phyloP scores from a whole-genome alignment of 1,140 invertebrate species.

The Hermatobates lingyangjiaoensis region DNA sequence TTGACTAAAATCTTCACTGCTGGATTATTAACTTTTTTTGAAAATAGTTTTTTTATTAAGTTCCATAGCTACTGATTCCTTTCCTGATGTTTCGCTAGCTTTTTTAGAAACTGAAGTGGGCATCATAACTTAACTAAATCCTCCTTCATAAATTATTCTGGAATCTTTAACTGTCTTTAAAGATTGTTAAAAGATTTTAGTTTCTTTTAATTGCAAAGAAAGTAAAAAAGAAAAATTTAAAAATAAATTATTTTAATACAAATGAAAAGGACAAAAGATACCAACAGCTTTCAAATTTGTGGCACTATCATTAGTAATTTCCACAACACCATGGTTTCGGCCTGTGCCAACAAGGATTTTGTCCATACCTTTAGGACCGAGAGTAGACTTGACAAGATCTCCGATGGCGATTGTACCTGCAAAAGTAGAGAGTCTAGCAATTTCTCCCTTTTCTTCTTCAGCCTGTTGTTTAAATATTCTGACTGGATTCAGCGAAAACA shows the following conservation, averaged over 20 bases:
- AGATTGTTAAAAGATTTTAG: too few species aligned
- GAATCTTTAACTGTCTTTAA: not conserved
- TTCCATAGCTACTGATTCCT: not conserved
- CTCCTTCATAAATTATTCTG: not conserved
- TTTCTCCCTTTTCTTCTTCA: slow-evolving; percentile 93
- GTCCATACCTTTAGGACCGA: slow-evolving; percentile 43
- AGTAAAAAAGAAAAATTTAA: too few species aligned
- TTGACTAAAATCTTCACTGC: slow-evolving; percentile 50
- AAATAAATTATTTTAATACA: too few species aligned
- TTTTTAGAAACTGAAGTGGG: not conserved
- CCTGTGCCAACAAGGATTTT: not conserved
- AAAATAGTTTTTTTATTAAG: too few species aligned
- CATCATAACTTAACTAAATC: not conserved
- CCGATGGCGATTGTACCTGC: slow-evolving; percentile 62
- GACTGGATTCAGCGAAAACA: not conserved
- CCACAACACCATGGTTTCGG: not conserved
- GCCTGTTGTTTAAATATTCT: slow-evolving; percentile 35
- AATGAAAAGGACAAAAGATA: too few species aligned
- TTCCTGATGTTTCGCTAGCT: not conserved
- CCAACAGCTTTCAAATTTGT: slow-evolving; percentile 48
- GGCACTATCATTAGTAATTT: not conserved
- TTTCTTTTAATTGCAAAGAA: too few species aligned
- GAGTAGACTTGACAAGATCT: slow-evolving; percentile 43
- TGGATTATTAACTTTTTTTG: too few species aligned
- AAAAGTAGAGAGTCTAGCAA: slow-evolving; percentile 85